Evolutionary conservation across 2,888 invertebrate species (phyloP), one percentile per base, ranked within the genome.

Genomic region (Tetramorium bicarinatum): DNA sequence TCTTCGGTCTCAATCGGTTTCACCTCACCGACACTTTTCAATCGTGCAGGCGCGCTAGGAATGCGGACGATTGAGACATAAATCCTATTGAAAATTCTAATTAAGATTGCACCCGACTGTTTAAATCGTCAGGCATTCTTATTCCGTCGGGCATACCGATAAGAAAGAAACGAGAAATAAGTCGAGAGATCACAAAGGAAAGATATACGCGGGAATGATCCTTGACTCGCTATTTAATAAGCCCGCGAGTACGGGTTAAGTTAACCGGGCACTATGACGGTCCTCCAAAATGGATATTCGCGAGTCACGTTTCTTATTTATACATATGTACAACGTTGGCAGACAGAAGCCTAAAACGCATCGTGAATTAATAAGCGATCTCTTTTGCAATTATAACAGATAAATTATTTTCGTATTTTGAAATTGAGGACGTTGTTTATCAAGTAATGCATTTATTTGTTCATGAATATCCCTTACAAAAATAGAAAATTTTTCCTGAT

Each of bases 51-150:
- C 56, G 56, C 54, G 69, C 44, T 56, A 15, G 44, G 77, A 56
- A 69, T 69, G 77, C 44, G 18, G 25, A 59, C 29, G 44, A 79
- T 71, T 71, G 72, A 71, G 71, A 71, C 56, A 47, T 71, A 71
- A 79, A 59, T 79, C 38, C 8, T 6, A 21, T 15, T 71, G 56
- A 79, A 79, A 79, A 79, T 79, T 79, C 79, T 59, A 79, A 79
- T 71, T 79, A 59, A 79, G 34, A 79, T 59, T 47, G 69, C 47
- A 44, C 56, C 67, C 56, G 44, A 18, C 56, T 71, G 44, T 71
- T 79, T 25, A 38, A 47, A 79, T 71, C 69, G 44, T 41, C n/a
- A n/a, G 11, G 18, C 76, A 47, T 76, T 64, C 34, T 56, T 44
- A 18, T 41, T 29, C 25, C 52, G 9, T 38, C 18, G 47, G 52